Evolutionary conservation across 2,888 invertebrate genomes (phyloP).

Genomic region (Cheilosia vernalis): DNA sequence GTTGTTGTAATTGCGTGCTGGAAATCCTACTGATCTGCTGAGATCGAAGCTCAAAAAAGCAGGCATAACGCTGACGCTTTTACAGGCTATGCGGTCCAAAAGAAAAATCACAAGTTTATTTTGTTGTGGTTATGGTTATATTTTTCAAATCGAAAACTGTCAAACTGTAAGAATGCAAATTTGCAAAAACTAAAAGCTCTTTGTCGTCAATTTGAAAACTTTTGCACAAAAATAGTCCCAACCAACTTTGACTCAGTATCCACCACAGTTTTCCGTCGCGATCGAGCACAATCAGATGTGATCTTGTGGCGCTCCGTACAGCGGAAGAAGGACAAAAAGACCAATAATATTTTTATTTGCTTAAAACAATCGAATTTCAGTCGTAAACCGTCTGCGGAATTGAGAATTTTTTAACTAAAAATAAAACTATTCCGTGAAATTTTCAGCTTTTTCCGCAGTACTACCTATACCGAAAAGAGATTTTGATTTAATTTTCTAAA

Average conservation of each 20-base stretch:
- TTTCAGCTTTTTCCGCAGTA: conserved; percentile 10
- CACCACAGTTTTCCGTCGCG: conserved; percentile 51
- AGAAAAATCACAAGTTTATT: too few relatives aligned
- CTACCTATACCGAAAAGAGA: not conserved
- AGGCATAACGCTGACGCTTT: too few relatives aligned
- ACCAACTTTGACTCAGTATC: conserved; percentile 1
- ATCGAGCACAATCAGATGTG: conserved; percentile 41
- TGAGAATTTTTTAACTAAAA: conserved; percentile 16
- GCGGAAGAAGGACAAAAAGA: conserved; percentile 11
- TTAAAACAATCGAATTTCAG: conserved; percentile 11
- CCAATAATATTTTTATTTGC: not conserved
- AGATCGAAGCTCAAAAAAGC: too few relatives aligned
- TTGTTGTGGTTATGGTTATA: too few relatives aligned
- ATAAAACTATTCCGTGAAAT: conserved; percentile 1
- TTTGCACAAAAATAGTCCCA: conserved; percentile 47
- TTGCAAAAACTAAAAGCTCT: conserved; percentile 15
- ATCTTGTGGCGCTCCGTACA: conserved; percentile 23
- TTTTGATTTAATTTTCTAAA: conserved; percentile 19
- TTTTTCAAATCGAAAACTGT: not conserved
- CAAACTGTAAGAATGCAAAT: not conserved
- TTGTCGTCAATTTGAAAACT: conserved; percentile 4
- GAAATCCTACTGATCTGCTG: too few relatives aligned
- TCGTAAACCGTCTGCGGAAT: conserved; percentile 6
- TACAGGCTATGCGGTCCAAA: too few relatives aligned
- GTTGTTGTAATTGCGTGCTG: too few relatives aligned